These are phyloP conservation scores for Meta bourneti DNA, from an alignment of 2,888 invertebrate species.

Conservation along the genomic window DNA sequence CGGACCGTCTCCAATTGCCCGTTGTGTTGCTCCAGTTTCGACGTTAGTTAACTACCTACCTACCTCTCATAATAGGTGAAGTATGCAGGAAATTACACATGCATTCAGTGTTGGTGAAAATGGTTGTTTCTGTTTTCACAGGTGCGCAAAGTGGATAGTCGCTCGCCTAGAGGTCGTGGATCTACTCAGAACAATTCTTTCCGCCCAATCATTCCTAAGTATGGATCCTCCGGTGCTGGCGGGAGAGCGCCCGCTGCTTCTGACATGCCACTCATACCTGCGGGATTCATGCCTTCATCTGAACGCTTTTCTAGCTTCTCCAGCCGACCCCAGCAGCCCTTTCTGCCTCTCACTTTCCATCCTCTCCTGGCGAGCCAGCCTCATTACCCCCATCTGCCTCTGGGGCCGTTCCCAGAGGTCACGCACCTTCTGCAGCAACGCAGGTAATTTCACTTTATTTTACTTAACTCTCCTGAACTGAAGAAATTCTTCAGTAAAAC, in stretches of 20 bases:
- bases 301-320: constrained; percentile 66
- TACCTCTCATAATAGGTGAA: too few species aligned
- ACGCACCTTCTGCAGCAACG: constrained; percentile 74
- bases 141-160: constrained; percentile 76
- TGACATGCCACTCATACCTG: constrained; percentile 53
- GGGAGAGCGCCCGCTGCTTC: neutral
- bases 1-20: too few species aligned
- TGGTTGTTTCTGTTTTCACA: constrained; percentile 15
- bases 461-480: too few species aligned
- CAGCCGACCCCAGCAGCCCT: constrained; percentile 54
- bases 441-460: too few species aligned
- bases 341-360: constrained; percentile 65
- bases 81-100: too few species aligned
- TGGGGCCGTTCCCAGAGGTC: constrained; percentile 75
- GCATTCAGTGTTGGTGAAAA: neutral
- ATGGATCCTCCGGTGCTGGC: constrained; percentile 47
- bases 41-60: too few species aligned
- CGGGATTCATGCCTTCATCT: constrained; percentile 68
- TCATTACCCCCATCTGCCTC: constrained; percentile 67
- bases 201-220: constrained; percentile 78
- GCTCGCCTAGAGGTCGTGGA: constrained; percentile 70
- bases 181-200: constrained; percentile 73
- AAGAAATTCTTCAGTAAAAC: too few species aligned
- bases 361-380: constrained; percentile 66
- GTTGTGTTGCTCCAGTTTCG: too few species aligned